Percentiles rank a stretch among this genome's conserved stretches.
Conservation (phyloP, 2,797 vertebrate genomes). For the Anguilla pacifica region DNA sequence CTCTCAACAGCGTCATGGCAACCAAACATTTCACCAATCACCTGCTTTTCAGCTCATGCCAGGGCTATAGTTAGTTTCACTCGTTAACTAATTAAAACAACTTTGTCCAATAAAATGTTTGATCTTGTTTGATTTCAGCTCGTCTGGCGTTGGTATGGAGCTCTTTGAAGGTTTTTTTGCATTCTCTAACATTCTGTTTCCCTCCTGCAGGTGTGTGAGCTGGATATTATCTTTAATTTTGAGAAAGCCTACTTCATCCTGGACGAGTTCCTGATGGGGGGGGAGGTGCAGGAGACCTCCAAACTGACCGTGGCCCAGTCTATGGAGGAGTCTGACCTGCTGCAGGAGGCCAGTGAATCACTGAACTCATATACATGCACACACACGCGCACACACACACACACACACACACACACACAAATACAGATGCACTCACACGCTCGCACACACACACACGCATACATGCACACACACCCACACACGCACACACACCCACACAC, state of each 20-base stretch:
- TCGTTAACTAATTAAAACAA: not conserved
- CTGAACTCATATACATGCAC: not conserved
- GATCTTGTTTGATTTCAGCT: not conserved
- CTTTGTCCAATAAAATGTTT: not conserved
- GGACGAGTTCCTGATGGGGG: constrained; percentile 90
- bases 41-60: not conserved
- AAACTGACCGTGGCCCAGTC: constrained; percentile 77
- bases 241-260: constrained; percentile 99
- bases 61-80: not conserved
- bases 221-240: constrained; percentile 98
- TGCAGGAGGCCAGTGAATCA: constrained; percentile 85
- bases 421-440: not conserved
- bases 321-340: constrained; percentile 85
- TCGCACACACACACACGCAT: not conserved
- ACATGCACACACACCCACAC: too few relatives aligned
- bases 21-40: not conserved
- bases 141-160: not conserved
- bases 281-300: constrained; percentile 91
- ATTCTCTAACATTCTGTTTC: not conserved
- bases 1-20: not conserved
- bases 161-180: not conserved
- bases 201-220: constrained; percentile 83
- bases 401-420: not conserved
- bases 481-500: too few relatives aligned
- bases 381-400: not conserved